Evolutionary conservation across 1,140 invertebrate species (phyloP), one percentile per base, ranked within the genome.

Genomic region (Penaeus indicus): DNA sequence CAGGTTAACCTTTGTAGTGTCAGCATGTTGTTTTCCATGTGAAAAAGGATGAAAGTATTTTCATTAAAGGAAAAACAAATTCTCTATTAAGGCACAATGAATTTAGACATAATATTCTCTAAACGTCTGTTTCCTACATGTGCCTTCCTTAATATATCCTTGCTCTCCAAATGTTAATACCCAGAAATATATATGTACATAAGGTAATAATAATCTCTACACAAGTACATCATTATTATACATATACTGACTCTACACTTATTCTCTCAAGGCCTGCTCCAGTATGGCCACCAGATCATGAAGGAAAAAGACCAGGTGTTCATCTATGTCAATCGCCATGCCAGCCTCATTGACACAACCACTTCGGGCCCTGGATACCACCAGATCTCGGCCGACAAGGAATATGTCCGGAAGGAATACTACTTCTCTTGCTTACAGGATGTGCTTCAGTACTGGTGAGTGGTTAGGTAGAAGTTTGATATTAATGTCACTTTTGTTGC

Each of bases 231-330:
- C 7, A 8, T 13, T 11, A 54, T 2, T 2, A 0, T 54, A 54
- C 54, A 0, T 2, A 10, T 54, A 54, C 54, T 54, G 7, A 54
- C 54, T 7, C 10, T 92, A 0, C 91, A 93, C 19, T 92, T 97
- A 0, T 94, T 94, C 88, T 95, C 94, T 87, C 94, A 96, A 91
- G 96, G 96, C 0, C 91, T 97, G 7, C 89, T 96, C 22, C 95
- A 97, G 91, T 95, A 96, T 91, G 96, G 96, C 0, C 94, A 95
- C 0, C 95, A 95, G 72, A 93, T 93, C 69, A 91, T 94, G 21
- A 95, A 95, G 90, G 95, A 96, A 80, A 96, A 96, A 90, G 96
- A 97, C 63, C 91, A 93, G 92, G 93, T 94, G 42, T 96, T 95
- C 92, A 93, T 97, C 5, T 97, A 95, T 91, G 69, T 97, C 0